A percentile compares a stretch with the other conserved stretches of the same genome.
These are phyloP conservation scores for Caenorhabditis sp. DNA, from an alignment of 2,888 invertebrate species.

Conservation along the genomic window DNA sequence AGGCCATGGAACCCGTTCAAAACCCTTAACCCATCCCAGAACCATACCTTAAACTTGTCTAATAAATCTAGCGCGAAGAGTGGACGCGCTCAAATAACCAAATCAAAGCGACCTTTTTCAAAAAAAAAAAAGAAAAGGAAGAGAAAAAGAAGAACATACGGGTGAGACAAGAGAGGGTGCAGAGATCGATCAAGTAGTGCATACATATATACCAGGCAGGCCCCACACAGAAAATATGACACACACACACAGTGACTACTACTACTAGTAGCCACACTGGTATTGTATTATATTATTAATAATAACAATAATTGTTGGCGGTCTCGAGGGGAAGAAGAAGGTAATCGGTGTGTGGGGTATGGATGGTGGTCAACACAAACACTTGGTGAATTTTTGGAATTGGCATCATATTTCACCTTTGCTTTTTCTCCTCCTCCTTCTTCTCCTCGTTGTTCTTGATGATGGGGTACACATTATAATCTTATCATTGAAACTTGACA, in stretches of 20 bases:
- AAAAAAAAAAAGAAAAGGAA: neutral
- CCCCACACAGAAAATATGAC: neutral
- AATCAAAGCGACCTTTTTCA: constrained; percentile 1
- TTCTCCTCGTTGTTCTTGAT: neutral
- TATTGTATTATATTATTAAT: neutral
- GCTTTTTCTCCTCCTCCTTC: neutral
- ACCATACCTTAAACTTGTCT: neutral
- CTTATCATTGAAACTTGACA: neutral
- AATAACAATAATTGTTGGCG: neutral
- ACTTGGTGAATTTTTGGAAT: neutral
- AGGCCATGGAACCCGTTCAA: neutral
- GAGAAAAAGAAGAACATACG: neutral
- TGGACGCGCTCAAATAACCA: neutral
- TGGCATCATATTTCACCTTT: neutral
- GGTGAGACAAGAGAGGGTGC: neutral
- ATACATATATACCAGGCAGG: neutral
- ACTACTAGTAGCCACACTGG: neutral
- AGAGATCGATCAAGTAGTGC: constrained; percentile 1
- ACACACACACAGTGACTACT: neutral
- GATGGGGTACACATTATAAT: neutral
- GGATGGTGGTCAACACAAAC: neutral
- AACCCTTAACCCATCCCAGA: neutral
- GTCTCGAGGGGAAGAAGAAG: neutral
- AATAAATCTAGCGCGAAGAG: neutral
- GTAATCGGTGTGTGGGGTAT: neutral